Evolutionary conservation across 2,888 invertebrate genomes (phyloP).

Genomic region (Meiosimyza decipiens): DNA sequence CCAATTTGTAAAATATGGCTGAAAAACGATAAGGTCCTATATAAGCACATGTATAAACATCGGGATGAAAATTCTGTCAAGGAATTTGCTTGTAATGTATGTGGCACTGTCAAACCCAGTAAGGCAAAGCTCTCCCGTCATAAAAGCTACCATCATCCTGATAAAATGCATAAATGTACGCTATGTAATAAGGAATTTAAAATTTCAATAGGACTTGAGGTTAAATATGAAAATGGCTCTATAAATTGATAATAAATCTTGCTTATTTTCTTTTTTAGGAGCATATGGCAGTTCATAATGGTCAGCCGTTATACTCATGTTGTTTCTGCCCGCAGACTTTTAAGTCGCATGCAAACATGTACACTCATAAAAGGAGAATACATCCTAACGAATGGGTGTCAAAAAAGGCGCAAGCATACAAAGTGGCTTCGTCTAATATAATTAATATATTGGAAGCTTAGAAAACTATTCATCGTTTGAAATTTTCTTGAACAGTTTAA

Average conservation of each 20-base stretch:
- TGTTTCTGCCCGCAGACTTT: constrained; percentile 64
- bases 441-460: too few relatives aligned
- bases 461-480: too few relatives aligned
- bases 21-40: constrained; percentile 15
- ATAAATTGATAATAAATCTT: too few relatives aligned
- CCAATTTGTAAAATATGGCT: constrained; percentile 29
- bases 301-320: constrained; percentile 63
- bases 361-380: constrained; percentile 63
- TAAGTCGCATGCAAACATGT: constrained; percentile 65
- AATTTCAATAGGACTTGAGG: constrained; percentile 21
- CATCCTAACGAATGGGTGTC: constrained; percentile 62
- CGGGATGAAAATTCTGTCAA: constrained; percentile 26
- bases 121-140: constrained; percentile 14
- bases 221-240: background rate
- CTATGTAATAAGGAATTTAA: constrained; percentile 32
- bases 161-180: constrained; percentile 23
- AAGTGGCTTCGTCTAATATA: background rate
- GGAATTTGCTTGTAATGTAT: constrained; percentile 22
- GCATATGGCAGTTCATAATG: constrained; percentile 65
- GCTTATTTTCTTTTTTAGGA: constrained; percentile 51
- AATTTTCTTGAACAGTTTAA: too few relatives aligned
- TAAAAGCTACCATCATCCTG: constrained; percentile 31
- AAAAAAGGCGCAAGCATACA: constrained; percentile 42
- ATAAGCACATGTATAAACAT: constrained; percentile 32
- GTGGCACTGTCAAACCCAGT: constrained; percentile 30